Base-by-base conservation (phyloP, 2,888 invertebrate species). In the Caenorhabditis macrosperma region DNA sequence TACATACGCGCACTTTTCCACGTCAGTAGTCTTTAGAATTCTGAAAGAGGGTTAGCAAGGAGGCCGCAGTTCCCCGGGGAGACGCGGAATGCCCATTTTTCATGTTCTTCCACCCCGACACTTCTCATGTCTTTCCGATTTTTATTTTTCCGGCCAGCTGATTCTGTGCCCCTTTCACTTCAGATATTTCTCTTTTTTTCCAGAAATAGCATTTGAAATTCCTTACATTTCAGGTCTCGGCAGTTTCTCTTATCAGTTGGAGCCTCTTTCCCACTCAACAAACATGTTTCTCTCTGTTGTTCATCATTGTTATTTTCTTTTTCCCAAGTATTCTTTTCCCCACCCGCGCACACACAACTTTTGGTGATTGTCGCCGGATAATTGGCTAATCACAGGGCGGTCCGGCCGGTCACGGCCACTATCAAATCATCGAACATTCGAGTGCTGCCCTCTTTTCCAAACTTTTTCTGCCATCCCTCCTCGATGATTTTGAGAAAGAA, bases 71-170 rank as follows among this genome's bases (percentile, higher is more conserved):
- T 61, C 64, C 72, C 63, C 46, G 26, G 76, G 72, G 64, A 59
- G 26, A 15, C 44, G 44, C n/a, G n/a, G 60, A 68, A 68, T 57
- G 63, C 50, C 55, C 54, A 78, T 78, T 78, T 78, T 78, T 78
- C 77, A 78, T 71, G 66, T 77, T 78, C 71, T 54, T 24, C 52
- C 30, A 12, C 17, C n/a, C 35, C 26, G 28, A 15, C 28, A 46
- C 33, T 54, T 48, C 38, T 48, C 20, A 48, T 26, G 44, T 30
- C 38, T 57, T 26, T 30, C 7, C 44, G 59, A 41, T 38, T 59
- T 22, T 59, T 48, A 5, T 20, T 22, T 24, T 48, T 24, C 24
- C 33, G 33, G 9, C 33, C 28, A 52, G 52, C 52, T 28, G 52
- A 52, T 28, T n/a, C n/a, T 15, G n/a, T 52, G 12, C 38, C 38